A percentile compares a stretch with the other conserved stretches of the same genome.
These are phyloP conservation scores for Craseonycteris thonglongyai DNA, from an alignment of 2,113 vertebrate genomes.

Conservation along the genomic window DNA sequence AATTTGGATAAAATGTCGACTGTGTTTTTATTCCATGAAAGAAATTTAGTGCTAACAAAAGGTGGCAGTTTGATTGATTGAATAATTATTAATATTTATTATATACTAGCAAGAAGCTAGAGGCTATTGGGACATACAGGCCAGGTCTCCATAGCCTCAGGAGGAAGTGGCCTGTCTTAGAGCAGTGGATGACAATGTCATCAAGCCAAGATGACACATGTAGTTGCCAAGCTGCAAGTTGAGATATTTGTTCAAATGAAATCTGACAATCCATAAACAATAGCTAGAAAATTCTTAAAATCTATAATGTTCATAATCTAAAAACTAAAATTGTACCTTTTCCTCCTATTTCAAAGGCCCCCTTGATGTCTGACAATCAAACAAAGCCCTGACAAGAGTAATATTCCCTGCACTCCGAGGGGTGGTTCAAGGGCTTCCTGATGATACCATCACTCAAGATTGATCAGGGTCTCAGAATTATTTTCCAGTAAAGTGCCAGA, in stretches of 20 bases:
- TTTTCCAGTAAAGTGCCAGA: background rate
- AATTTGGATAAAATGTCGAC: slow-evolving; percentile 34
- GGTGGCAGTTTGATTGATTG: slow-evolving; percentile 45
- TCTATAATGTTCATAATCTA: background rate
- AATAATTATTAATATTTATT: slow-evolving; percentile 60
- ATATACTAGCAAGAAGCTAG: background rate
- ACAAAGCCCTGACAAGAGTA: background rate
- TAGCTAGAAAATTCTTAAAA: slow-evolving; percentile 13
- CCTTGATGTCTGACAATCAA: background rate
- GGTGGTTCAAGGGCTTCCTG: background rate
- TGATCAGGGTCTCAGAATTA: background rate
- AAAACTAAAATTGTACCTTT: background rate
- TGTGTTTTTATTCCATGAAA: slow-evolving; percentile 23
- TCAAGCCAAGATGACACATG: background rate
- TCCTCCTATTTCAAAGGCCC: background rate
- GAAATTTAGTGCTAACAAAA: slow-evolving; percentile 50
- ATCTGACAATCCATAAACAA: background rate
- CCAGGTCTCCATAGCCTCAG: background rate
- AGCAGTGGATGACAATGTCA: background rate
- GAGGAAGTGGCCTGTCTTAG: background rate
- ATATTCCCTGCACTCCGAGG: background rate
- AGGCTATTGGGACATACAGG: background rate
- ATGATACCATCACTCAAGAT: background rate
- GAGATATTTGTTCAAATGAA: slow-evolving; percentile 6
- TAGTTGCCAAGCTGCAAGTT: background rate